These are phyloP conservation scores for Platyura marginata DNA, from an alignment of 1,140 invertebrate species.

Conservation along the genomic window DNA sequence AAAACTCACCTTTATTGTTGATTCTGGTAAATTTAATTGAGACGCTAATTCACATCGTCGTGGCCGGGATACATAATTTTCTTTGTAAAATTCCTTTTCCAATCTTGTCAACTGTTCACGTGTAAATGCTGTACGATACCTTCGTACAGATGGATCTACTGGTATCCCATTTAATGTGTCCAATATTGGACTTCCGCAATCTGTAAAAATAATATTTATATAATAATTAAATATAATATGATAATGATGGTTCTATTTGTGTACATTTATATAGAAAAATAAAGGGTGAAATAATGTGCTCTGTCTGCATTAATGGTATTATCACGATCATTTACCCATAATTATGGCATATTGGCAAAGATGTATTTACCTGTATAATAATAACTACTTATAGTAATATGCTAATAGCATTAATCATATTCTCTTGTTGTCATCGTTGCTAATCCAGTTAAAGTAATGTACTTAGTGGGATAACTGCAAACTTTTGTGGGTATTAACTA, in stretches of 20 bases:
- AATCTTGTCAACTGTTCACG: slow-evolving; percentile 81
- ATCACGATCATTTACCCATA: background rate
- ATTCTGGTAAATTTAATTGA: slow-evolving; percentile 84
- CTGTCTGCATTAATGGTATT: too few relatives aligned
- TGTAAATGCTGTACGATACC: slow-evolving; percentile 95
- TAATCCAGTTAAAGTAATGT: too few relatives aligned
- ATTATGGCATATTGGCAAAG: background rate
- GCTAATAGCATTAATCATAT: too few relatives aligned
- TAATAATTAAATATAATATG: background rate
- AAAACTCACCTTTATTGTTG: slow-evolving; percentile 82
- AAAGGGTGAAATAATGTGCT: too few relatives aligned
- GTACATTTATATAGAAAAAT: too few relatives aligned
- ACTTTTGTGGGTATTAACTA: too few relatives aligned
- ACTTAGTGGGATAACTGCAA: too few relatives aligned
- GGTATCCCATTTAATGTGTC: slow-evolving; percentile 9
- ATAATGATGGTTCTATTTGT: too few relatives aligned
- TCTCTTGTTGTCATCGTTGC: too few relatives aligned
- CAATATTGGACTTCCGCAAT: background rate
- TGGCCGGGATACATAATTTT: slow-evolving; percentile 95
- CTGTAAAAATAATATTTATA: background rate
- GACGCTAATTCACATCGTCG: slow-evolving; percentile 88
- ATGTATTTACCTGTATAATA: background rate
- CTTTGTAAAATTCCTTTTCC: slow-evolving; percentile 95
- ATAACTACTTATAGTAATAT: background rate
- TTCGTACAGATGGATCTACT: slow-evolving; percentile 49